Evolutionary conservation across 2,888 invertebrate genomes (phyloP), one percentile per base, ranked within the genome.

Genomic region (Selenia dentaria): DNA sequence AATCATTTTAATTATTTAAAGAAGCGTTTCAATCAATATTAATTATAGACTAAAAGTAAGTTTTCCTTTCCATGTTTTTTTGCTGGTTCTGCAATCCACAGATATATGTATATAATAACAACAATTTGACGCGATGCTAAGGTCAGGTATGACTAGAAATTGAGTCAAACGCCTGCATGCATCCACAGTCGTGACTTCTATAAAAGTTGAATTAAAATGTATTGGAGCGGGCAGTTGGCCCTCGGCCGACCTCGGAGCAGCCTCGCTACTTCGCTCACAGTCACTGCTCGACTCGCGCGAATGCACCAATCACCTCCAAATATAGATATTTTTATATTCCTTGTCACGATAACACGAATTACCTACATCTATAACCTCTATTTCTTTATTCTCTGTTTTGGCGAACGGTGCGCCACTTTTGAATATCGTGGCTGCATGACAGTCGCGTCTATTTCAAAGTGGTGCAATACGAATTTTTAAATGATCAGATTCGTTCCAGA

Each of bases 261-360:
- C 85, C 84, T 84, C 83, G 55, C 62, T 62, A 59, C 71, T 46
- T 34, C 28, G 34, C 39, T 34, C 73, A 79, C 86, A 77, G 86
- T 87, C 87, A 84, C 88, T 74, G 71, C 84, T 86, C 84, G 84
- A 71, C 84, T 86, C 84, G 84, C 69, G 76, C 71, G 62, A 78
- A 74, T 79, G 73, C 79, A 72, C 72, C 79, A 77, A 77, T 79
- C 80, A 72, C 77, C 68, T 71, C 82, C 80, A 81, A 87, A 87
- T 86, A 81, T 73, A 80, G 72, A 75, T 56, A 4, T 77, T 79
- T 82, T 81, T 78, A 69, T 68, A 74, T 67, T 71, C 67, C 74
- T 67, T 74, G 72, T 74, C 78, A 76, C 70, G 74, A 67, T 56
- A 64, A 55, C 56, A 59, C 49, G 51, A 66, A 58, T n/a, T n/a